Percentiles rank a stretch among this genome's conserved stretches.
Conservation (phyloP, 2,888 invertebrate species). For the Encarsia formosa region DNA sequence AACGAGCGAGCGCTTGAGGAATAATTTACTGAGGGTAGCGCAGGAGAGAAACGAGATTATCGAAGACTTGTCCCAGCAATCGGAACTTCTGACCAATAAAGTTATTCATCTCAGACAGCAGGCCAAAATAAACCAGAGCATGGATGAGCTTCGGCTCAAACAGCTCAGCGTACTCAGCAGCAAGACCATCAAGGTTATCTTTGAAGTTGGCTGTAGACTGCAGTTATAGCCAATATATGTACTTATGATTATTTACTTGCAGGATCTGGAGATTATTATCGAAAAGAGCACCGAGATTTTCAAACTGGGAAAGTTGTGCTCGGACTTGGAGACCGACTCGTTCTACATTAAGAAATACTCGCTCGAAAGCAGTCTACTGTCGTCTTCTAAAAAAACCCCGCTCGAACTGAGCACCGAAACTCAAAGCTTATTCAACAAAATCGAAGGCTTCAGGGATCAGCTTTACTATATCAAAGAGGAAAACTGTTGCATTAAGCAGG, state of each 20-base stretch:
- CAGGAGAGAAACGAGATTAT: slow-evolving; percentile 34
- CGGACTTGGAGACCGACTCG: slow-evolving; percentile 61
- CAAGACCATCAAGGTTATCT: slow-evolving; percentile 55
- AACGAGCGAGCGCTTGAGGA: slow-evolving; percentile 36
- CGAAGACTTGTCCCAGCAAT: slow-evolving; percentile 32
- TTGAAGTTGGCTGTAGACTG: not conserved
- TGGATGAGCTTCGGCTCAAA: slow-evolving; percentile 57
- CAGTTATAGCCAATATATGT: not conserved
- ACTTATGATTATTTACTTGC: slow-evolving; percentile 8
- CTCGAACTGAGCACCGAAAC: slow-evolving; percentile 1
- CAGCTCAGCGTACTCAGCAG: slow-evolving; percentile 62
- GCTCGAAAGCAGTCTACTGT: slow-evolving; percentile 8
- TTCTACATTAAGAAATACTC: slow-evolving; percentile 34
- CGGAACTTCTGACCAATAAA: slow-evolving; percentile 33
- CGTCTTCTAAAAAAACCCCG: not conserved
- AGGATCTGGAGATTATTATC: slow-evolving; percentile 48
- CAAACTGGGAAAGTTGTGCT: slow-evolving; percentile 61
- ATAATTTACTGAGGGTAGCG: slow-evolving; percentile 29
- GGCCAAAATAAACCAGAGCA: slow-evolving; percentile 53
- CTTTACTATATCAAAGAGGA: slow-evolving; percentile 54
- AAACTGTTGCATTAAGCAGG: slow-evolving; percentile 54
- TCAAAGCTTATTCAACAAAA: slow-evolving; percentile 55
- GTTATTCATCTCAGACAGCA: slow-evolving; percentile 54
- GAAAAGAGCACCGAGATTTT: slow-evolving; percentile 60
- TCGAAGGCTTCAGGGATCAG: slow-evolving; percentile 69